Evolutionary conservation across 2,888 invertebrate species (phyloP).

Genomic region (Andrena fulva): DNA sequence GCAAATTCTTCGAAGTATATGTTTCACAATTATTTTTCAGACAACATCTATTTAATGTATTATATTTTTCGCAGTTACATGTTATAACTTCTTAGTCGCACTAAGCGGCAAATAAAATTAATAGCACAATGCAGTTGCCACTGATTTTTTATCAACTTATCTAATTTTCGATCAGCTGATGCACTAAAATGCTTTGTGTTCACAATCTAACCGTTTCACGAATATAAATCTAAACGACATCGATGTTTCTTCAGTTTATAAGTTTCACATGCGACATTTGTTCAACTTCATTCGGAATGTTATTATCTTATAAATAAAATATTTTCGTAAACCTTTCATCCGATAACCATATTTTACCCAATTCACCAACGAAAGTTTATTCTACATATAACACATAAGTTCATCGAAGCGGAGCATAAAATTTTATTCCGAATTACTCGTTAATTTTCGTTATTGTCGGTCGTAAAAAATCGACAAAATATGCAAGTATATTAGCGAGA

Average conservation of each 20-base stretch:
- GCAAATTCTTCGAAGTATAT: neutral
- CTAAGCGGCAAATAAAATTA: neutral
- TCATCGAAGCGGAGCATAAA: neutral
- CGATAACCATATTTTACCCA: neutral
- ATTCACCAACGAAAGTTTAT: neutral
- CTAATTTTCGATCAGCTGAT: neutral
- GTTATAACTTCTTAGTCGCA: neutral
- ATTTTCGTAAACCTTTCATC: neutral
- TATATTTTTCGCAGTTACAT: neutral
- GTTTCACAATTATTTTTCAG: neutral
- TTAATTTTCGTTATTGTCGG: neutral
- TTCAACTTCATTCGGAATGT: neutral
- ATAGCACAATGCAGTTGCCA: neutral
- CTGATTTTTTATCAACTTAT: neutral
- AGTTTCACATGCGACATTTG: neutral
- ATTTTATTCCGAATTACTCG: neutral
- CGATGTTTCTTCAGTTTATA: neutral
- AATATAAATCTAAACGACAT: neutral
- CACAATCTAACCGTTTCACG: neutral
- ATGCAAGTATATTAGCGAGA: neutral
- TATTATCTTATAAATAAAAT: neutral
- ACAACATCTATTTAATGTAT: neutral
- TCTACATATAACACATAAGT: neutral
- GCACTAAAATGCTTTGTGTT: neutral
- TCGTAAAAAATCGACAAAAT: neutral